phyloP scores from a whole-genome alignment of 2,113 vertebrate species.

The Setophaga kirtlandii region DNA sequence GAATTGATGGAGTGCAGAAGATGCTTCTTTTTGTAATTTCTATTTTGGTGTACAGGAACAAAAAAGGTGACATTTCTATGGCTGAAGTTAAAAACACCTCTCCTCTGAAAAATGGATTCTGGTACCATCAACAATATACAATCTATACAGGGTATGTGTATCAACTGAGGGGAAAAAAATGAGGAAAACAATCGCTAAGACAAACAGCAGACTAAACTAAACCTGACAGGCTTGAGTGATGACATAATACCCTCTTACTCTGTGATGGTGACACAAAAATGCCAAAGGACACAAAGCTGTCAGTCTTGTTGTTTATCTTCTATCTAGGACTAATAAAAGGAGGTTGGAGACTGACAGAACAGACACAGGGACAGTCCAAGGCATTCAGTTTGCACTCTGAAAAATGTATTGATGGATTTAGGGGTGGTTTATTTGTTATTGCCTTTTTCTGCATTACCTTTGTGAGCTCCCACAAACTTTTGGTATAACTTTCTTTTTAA shows the following conservation, averaged over 20 bases:
- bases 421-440: conserved; percentile 33
- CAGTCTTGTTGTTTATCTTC: conserved; percentile 78
- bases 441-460: neutral
- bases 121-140: conserved; percentile 24
- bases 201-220: conserved; percentile 52
- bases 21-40: neutral
- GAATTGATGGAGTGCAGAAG: neutral
- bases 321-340: conserved; percentile 72
- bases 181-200: conserved; percentile 65
- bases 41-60: neutral
- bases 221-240: conserved; percentile 73
- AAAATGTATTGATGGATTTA: conserved; percentile 48
- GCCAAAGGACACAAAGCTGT: conserved; percentile 75
- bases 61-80: neutral
- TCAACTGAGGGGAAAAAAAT: conserved; percentile 16
- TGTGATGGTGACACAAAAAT: conserved; percentile 71
- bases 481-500: neutral
- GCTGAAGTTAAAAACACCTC: neutral
- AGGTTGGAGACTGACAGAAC: conserved; percentile 65
- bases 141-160: neutral
- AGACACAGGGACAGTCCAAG: conserved; percentile 27
- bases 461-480: neutral
- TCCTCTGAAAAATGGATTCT: neutral
- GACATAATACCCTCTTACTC: conserved; percentile 71
- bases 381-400: neutral